A percentile compares a stretch with the other conserved stretches of the same genome.
Conservation (phyloP, 2,113 vertebrate genomes). For the Polypterus senegalus region DNA sequence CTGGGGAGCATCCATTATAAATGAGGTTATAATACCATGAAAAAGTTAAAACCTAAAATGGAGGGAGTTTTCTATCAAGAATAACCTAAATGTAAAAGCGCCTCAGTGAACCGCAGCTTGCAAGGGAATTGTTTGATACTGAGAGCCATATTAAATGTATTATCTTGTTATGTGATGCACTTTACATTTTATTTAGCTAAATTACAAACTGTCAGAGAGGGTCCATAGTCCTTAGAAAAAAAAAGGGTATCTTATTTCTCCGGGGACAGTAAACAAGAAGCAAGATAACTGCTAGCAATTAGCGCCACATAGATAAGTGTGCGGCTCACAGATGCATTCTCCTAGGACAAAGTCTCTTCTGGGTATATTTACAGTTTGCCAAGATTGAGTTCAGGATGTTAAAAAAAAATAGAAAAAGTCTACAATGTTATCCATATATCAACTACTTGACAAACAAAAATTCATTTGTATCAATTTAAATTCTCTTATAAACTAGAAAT, state of each 20-base stretch:
- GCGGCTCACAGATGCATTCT: constrained; percentile 20
- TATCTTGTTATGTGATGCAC: neutral
- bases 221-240: neutral
- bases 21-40: too few relatives aligned
- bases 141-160: neutral
- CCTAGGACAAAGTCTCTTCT: constrained; percentile 32
- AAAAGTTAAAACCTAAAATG: too few relatives aligned
- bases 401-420: too few relatives aligned
- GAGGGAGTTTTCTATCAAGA: too few relatives aligned
- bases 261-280: constrained; percentile 4
- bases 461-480: too few relatives aligned
- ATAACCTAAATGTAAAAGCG: neutral
- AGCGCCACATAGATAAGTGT: constrained; percentile 7
- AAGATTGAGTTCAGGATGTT: constrained; percentile 17
- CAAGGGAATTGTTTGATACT: neutral
- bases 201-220: neutral
- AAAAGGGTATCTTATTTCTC: neutral
- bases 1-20: too few relatives aligned
- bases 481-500: too few relatives aligned
- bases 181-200: neutral
- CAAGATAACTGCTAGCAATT: constrained; percentile 7
- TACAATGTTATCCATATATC: too few relatives aligned
- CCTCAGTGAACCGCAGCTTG: neutral
- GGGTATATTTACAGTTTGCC: constrained; percentile 42
- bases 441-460: too few relatives aligned